Evolutionary conservation across 2,113 vertebrate genomes (phyloP), one percentile per base, ranked within the genome.

Genomic region (Laticauda colubrina): DNA sequence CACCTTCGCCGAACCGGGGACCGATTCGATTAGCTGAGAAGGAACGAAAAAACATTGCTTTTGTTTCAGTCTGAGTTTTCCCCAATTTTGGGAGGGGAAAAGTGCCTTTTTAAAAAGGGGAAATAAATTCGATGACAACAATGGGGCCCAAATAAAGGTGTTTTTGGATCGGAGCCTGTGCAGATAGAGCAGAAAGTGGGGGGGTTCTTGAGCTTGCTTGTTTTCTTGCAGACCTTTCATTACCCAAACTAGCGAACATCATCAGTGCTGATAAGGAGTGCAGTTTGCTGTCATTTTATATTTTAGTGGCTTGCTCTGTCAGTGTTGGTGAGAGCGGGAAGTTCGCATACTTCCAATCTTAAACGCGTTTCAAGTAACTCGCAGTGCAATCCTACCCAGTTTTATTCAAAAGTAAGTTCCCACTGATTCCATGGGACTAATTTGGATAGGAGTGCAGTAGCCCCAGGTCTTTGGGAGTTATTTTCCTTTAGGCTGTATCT

Each of bases 1-100:
- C 12, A 20, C 15, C 5, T 81, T 6, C 15, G 3, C 34, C 15
- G 15, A 81, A 39, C 6, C 20, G 39, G 88, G 39, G 4, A 1
- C n/a, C 7, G 26, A 51, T 48, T n/a, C 29, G 29, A 2, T 21
- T 61, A 15, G 26, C 18, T 20, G 20, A 9, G 18, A 56, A 20
- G 0, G 34, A 26, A 26, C 11, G 23, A 43, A 61, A 85, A 85
- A 23, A 4, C 75, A 75, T 29, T 3, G 64, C 26, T 81, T 15
- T 54, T 64, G 45, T 14, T 64, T n/a, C 43, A 14, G 56, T 1
- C 18, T 21, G 43, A 9, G 12, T 88, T 10, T 64, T 24, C 21
- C n/a, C 2, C 4, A 3, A 7, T n/a, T 24, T 51, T 8, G 43
- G 43, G 48, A 1, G 8, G 48, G 1, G 1, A 1, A 1, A 1